Base-by-base conservation (phyloP, 2,797 vertebrate species). In the Hephaestus fuliginosus region DNA sequence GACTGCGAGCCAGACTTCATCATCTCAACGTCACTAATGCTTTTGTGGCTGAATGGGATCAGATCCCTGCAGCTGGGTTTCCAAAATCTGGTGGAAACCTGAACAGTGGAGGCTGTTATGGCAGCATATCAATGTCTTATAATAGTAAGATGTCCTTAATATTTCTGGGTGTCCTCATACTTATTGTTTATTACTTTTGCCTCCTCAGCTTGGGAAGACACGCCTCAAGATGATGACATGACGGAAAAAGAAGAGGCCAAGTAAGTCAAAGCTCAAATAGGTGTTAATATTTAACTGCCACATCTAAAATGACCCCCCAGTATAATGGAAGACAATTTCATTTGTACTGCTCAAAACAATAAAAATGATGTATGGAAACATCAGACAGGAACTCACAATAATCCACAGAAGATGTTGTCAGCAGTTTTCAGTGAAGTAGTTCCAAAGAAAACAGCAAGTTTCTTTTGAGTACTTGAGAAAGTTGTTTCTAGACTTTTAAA, bases 171-270 rank as follows among this genome's bases (percentile, higher is more conserved):
- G n/a, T 66, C 46, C 2, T 17, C 15, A 52, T 62, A n/a, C n/a
- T 44, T 0, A 18, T 60, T 66, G 6, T 55, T 53, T 55, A 5
- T 41, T 65, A 1, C 15, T 71, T 70, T 41, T 22, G 20, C 13
- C 33, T 61, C 57, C 1, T 81, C 85, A 96, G 96, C 91, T 46
- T 96, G 96, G 96, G 95, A 96, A 76, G 94, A 95, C 33, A 83
- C 78, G 14, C 75, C 89, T 74, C 88, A 92, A 81, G 79, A 79
- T 17, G 92, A 95, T 0, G 91, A 95, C 80, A 93, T 96, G 94
- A 96, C 95, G 0, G 95, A 95, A 28, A 96, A 94, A 82, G 94
- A 96, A 84, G 95, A 96, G 80, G 94, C 94, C 39, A 95, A 94
- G 96, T 96, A 90, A 89, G 92, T 82, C 15, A 36, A n/a, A n/a